A percentile compares a stretch with the other conserved stretches of the same genome.
Conservation (phyloP, 2,113 vertebrate genomes). For the Heteronetta atricapilla region DNA sequence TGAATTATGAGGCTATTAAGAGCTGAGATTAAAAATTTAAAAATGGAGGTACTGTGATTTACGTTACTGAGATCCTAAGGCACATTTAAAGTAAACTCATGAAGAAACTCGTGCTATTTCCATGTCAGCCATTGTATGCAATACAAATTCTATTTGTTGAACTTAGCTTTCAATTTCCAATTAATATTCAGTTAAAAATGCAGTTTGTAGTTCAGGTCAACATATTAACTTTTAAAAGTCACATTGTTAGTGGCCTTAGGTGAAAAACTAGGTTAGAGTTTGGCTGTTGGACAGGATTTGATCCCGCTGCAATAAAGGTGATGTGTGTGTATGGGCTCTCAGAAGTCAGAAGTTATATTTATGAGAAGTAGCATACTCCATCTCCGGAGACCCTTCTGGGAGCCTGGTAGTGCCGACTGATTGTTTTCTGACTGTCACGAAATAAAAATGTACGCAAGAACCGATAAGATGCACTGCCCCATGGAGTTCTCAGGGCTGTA, state of each 20-base stretch:
- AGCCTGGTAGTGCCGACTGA: background rate
- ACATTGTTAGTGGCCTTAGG: background rate
- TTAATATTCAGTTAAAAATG: background rate
- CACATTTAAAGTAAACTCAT: conserved; percentile 23
- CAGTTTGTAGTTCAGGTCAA: background rate
- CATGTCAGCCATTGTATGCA: conserved; percentile 9
- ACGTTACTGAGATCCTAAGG: background rate
- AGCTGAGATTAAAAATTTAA: conserved; percentile 5
- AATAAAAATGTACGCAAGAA: background rate
- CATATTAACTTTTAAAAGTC: background rate
- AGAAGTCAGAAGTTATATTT: background rate
- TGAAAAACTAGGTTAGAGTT: background rate
- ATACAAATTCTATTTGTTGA: conserved; percentile 10
- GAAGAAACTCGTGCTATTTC: background rate
- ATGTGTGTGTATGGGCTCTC: background rate
- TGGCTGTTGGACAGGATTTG: background rate
- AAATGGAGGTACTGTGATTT: background rate
- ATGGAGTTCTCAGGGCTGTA: background rate
- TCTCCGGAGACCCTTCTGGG: background rate
- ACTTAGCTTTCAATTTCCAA: background rate
- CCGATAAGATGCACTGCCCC: background rate
- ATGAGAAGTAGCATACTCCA: no score
- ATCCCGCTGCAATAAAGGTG: background rate
- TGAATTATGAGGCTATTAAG: conserved; percentile 30
- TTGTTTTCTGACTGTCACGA: background rate